Evolutionary conservation across 2,888 invertebrate genomes (phyloP).

Genomic region (Eurytoma californica): DNA sequence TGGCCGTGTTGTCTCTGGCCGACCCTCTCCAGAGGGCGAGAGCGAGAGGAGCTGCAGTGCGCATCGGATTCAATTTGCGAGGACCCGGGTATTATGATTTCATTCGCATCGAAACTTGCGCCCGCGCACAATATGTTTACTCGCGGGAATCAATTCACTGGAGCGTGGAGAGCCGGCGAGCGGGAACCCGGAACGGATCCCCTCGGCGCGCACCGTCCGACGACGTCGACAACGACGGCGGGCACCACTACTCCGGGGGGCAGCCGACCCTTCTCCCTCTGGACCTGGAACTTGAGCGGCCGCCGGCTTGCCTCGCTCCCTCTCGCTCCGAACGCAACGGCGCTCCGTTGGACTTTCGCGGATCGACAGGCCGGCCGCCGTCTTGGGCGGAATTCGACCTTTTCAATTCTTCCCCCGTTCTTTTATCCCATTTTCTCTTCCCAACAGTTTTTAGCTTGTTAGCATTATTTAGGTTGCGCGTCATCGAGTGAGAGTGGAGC

Average conservation of each 20-base stretch:
- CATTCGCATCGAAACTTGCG: conserved; percentile 59
- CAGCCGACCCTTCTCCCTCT: conserved; percentile 36
- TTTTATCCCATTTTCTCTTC: too few species aligned
- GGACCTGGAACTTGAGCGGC: conserved; percentile 33
- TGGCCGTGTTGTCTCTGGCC: not conserved
- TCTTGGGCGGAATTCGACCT: conserved; percentile 30
- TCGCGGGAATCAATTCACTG: conserved; percentile 59
- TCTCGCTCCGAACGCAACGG: conserved; percentile 24
- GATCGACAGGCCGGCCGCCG: conserved; percentile 1
- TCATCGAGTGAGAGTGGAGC: too few species aligned
- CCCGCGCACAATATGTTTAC: conserved; percentile 60
- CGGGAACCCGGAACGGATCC: conserved; percentile 43
- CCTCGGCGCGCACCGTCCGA: conserved; percentile 43
- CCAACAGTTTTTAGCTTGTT: too few species aligned
- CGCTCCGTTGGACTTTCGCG: conserved; percentile 34
- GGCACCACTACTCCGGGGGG: not conserved
- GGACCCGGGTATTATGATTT: conserved; percentile 57
- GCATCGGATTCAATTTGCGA: conserved; percentile 57
- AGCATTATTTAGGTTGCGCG: too few species aligned
- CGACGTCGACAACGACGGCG: conserved; percentile 8
- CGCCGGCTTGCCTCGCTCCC: too few species aligned
- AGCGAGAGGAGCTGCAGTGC: conserved; percentile 2
- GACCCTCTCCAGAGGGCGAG: conserved; percentile 20
- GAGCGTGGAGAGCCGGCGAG: conserved; percentile 47
- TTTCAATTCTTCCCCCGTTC: not conserved